Evolutionary conservation across 2,797 vertebrate genomes (phyloP).

Genomic region (Apodemus agrarius): DNA sequence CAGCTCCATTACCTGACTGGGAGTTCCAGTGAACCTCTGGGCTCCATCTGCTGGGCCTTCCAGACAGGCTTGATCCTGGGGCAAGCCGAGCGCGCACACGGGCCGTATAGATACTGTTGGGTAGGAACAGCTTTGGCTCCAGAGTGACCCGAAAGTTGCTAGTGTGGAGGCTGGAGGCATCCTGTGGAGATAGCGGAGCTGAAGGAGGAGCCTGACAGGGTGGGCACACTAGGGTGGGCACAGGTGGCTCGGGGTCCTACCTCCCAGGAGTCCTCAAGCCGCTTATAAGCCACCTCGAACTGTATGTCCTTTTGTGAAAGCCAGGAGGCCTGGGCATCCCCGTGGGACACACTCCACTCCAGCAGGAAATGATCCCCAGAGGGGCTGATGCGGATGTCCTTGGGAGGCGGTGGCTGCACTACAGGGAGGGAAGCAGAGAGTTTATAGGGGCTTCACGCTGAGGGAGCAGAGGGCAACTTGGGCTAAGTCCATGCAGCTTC

Average conservation of each 20-base stretch:
- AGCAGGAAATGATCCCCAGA: constrained; percentile 73
- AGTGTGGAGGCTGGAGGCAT: constrained; percentile 48
- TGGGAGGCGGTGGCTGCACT: constrained; percentile 83
- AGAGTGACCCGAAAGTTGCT: constrained; percentile 24
- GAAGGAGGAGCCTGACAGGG: rapidly evolving
- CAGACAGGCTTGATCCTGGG: constrained; percentile 23
- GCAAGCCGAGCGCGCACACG: constrained; percentile 79
- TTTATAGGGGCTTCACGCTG: not conserved
- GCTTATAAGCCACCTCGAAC: constrained; percentile 84
- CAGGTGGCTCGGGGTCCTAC: constrained; percentile 67
- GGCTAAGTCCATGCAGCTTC: not conserved
- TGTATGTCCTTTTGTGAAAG: constrained; percentile 69
- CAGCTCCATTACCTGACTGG: constrained; percentile 79
- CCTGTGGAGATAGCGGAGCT: constrained; percentile 61
- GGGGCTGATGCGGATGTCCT: constrained; percentile 68
- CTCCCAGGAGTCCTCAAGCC: constrained; percentile 86
- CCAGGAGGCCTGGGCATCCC: constrained; percentile 9
- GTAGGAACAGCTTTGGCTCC: constrained; percentile 70
- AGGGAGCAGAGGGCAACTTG: not conserved
- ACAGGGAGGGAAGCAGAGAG: not conserved
- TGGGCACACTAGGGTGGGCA: rapidly evolving
- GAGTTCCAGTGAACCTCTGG: constrained; percentile 73
- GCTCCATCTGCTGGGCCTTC: constrained; percentile 85
- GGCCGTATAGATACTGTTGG: constrained; percentile 81
- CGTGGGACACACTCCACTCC: constrained; percentile 72